These are phyloP conservation scores for Cacatua alba DNA, from an alignment of 2,113 vertebrate species.

Conservation along the genomic window DNA sequence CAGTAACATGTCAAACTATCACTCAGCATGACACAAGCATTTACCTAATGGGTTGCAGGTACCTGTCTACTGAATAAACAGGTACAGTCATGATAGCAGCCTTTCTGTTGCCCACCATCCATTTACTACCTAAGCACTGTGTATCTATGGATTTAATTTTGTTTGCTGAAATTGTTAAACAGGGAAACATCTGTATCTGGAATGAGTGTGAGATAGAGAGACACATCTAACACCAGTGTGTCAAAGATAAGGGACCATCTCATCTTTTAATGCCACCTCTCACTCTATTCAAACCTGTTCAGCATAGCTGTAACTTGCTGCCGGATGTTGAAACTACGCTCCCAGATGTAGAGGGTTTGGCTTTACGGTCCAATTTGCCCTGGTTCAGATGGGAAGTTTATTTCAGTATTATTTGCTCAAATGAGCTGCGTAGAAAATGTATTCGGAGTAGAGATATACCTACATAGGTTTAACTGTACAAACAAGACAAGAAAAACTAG, in stretches of 20 bases:
- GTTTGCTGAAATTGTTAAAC: neutral
- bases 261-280: neutral
- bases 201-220: neutral
- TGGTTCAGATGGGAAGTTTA: neutral
- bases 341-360: neutral
- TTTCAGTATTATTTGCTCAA: neutral
- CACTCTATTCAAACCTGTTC: neutral
- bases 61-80: neutral
- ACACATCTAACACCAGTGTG: neutral
- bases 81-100: neutral
- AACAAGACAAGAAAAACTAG: neutral
- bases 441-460: neutral
- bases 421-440: neutral
- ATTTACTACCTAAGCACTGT: neutral
- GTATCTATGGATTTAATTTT: neutral
- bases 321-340: neutral
- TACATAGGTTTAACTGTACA: neutral
- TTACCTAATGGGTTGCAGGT: neutral
- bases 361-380: neutral
- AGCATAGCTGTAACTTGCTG: neutral
- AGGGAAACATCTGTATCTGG: neutral
- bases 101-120: neutral
- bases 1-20: neutral
- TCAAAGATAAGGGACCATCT: neutral
- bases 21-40: neutral